phyloP scores from a whole-genome alignment of 2,113 vertebrate genomes.

The Rhinolophus ferrumequinum region DNA sequence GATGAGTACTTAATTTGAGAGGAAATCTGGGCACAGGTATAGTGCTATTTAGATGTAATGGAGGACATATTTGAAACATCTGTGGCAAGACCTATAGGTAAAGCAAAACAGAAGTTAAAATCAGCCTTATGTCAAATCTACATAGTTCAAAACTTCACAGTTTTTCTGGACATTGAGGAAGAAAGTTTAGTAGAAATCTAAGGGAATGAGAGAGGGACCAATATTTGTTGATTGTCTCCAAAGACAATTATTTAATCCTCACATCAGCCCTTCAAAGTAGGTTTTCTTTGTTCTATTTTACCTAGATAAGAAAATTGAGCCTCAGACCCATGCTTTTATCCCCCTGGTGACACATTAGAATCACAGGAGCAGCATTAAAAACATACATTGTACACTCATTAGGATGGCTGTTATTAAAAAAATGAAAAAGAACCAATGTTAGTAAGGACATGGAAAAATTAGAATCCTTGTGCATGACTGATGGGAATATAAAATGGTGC shows the following conservation, averaged over 20 bases:
- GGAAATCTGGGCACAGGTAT: constrained; percentile 78
- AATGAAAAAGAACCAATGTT: background rate
- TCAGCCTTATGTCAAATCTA: background rate
- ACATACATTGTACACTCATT: background rate
- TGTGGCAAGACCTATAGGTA: background rate
- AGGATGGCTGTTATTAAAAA: background rate
- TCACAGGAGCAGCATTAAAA: background rate
- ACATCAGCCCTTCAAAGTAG: background rate
- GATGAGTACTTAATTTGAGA: constrained; percentile 81
- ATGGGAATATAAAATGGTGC: background rate
- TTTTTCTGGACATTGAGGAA: background rate
- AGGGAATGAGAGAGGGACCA: background rate
- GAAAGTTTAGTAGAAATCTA: background rate
- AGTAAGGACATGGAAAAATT: background rate
- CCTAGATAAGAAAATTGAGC: background rate
- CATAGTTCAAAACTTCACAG: background rate
- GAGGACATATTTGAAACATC: constrained; percentile 60
- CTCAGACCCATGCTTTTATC: background rate
- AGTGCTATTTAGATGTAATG: constrained; percentile 63
- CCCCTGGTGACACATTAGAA: background rate
- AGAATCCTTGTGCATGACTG: background rate
- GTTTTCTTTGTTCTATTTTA: background rate
- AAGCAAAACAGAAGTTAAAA: constrained; percentile 44
- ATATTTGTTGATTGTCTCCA: background rate
- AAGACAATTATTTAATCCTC: background rate